Conservation (phyloP, 35 echinoderm and acorn worm genomes). For the Apostichopus californicus region DNA sequence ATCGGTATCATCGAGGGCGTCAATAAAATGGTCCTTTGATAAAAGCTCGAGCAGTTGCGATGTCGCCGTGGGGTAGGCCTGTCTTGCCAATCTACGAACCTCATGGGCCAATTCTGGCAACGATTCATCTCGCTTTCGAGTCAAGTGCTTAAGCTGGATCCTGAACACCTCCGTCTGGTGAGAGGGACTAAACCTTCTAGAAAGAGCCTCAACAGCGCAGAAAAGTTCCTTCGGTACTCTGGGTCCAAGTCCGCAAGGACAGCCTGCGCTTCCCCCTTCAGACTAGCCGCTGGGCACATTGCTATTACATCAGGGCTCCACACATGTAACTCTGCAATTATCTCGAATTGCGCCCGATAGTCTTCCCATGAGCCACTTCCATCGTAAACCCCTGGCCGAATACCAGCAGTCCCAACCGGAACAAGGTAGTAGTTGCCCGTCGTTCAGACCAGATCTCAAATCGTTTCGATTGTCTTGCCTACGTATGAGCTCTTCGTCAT, state of each 20-base stretch:
- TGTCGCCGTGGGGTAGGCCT: constrained; percentile 2
- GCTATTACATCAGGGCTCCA: constrained; percentile 11
- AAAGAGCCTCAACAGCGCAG: background rate
- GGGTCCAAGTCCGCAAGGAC: constrained; percentile 24
- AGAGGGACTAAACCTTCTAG: constrained; percentile 8
- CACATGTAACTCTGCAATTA: constrained; percentile 21
- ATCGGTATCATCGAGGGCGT: constrained; percentile 34
- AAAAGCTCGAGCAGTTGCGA: background rate
- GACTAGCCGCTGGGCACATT: constrained; percentile 38
- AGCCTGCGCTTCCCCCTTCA: constrained; percentile 30
- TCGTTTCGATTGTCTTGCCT: too few species aligned
- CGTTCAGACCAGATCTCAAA: too few species aligned
- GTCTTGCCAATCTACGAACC: constrained; percentile 1
- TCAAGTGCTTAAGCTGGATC: background rate
- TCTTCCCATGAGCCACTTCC: constrained; percentile 39
- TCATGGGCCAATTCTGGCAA: constrained; percentile 21
- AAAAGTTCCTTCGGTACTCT: constrained; percentile 4
- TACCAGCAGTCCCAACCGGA: background rate
- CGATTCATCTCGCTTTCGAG: constrained; percentile 23
- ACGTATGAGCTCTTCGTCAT: too few species aligned
- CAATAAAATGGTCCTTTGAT: constrained; percentile 31
- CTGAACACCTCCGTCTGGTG: constrained; percentile 26
- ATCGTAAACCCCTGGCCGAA: constrained; percentile 7
- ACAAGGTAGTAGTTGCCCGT: too few species aligned
- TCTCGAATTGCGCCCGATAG: constrained; percentile 40